Evolutionary conservation across 2,797 vertebrate species (phyloP).

Genomic region (Xenops minutus): DNA sequence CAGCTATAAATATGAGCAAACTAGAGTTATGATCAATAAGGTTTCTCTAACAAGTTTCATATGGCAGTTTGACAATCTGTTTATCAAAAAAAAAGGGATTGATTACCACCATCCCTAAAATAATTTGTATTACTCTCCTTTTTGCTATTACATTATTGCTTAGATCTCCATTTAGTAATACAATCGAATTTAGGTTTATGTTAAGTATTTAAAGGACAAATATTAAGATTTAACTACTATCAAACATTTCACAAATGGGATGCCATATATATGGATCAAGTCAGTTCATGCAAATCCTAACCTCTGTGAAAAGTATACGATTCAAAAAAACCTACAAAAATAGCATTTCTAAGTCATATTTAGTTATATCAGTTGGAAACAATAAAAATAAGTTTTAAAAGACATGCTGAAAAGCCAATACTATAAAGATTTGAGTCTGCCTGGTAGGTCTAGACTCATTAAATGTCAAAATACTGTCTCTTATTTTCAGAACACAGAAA

Average conservation of each 20-base stretch:
- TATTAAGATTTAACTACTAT: neutral
- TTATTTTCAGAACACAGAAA: slow-evolving; percentile 51
- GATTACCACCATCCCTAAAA: neutral
- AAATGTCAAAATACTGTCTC: slow-evolving; percentile 55
- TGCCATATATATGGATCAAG: neutral
- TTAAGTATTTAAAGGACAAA: neutral
- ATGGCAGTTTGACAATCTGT: neutral
- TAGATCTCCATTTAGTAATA: neutral
- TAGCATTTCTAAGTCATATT: neutral
- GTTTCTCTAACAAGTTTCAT: slow-evolving; percentile 7
- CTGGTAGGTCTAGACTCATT: slow-evolving; percentile 39
- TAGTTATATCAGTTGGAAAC: neutral
- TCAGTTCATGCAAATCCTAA: neutral
- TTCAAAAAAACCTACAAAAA: neutral
- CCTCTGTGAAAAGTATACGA: neutral
- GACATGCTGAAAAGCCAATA: neutral
- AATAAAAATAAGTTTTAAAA: neutral
- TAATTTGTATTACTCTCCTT: neutral
- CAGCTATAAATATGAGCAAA: slow-evolving; percentile 4
- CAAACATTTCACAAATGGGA: neutral
- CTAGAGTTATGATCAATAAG: neutral
- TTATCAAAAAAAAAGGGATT: neutral
- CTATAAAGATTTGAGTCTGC: neutral
- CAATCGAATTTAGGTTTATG: neutral
- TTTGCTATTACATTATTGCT: neutral